phyloP scores from a whole-genome alignment of 2,797 vertebrate species.

The Schizopygopsis malacanthus region DNA sequence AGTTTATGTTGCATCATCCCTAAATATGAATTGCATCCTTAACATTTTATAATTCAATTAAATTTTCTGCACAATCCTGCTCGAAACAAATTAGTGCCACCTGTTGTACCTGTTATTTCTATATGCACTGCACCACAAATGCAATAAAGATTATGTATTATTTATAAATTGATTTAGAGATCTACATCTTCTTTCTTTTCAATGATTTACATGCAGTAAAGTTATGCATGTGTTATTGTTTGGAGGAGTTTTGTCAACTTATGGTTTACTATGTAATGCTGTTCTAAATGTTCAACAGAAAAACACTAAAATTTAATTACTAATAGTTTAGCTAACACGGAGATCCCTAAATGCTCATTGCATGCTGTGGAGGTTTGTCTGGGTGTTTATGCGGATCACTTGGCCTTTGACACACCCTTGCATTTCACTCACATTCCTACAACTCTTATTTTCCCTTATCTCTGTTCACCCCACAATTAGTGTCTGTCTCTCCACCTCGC shows the following conservation, averaged over 20 bases:
- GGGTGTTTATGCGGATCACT: conserved; percentile 8
- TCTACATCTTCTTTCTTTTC: not conserved
- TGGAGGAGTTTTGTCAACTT: not conserved
- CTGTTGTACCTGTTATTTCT: not conserved
- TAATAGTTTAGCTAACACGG: not conserved
- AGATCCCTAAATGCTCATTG: not conserved
- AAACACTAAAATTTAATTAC: not conserved
- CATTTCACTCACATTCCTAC: conserved; percentile 35
- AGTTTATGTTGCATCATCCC: not conserved
- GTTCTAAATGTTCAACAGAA: not conserved
- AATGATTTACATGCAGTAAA: not conserved
- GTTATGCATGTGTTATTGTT: not conserved
- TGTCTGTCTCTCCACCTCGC: not conserved
- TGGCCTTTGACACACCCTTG: conserved; percentile 32
- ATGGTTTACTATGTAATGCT: not conserved
- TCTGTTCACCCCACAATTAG: conserved; percentile 13
- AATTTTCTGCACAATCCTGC: too few species aligned
- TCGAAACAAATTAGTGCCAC: not conserved
- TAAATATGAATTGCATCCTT: not conserved
- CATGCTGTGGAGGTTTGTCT: not conserved
- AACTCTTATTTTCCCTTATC: not conserved
- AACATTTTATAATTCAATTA: not conserved
- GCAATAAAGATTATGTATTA: too few species aligned
- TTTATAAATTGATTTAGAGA: too few species aligned
- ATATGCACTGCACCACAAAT: not conserved